These are phyloP conservation scores for Drosophila gaucha DNA, from an alignment of 2,888 invertebrate genomes.

Conservation along the genomic window DNA sequence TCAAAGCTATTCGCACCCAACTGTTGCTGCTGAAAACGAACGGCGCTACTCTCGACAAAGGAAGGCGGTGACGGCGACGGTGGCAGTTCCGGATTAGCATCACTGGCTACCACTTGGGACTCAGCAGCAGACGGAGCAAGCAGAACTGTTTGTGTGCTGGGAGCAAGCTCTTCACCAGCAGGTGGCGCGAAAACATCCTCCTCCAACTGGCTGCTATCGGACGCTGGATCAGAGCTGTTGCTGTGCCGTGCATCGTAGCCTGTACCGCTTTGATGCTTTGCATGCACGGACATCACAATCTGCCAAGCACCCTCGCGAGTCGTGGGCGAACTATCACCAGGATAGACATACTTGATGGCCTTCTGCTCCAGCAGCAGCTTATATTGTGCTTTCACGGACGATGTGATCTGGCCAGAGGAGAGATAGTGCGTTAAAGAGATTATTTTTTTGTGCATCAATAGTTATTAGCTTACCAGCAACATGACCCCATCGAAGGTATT, in stretches of 20 bases:
- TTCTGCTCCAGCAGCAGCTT: constrained; percentile 92
- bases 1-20: constrained; percentile 57
- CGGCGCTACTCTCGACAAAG: constrained; percentile 59
- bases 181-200: constrained; percentile 80
- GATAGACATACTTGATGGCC: constrained; percentile 90
- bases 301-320: constrained; percentile 83
- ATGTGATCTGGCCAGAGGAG: constrained; percentile 87
- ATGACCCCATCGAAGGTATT: constrained; percentile 87
- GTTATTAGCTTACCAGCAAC: constrained; percentile 84
- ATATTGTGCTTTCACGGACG: constrained; percentile 91
- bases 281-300: constrained; percentile 83
- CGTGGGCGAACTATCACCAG: constrained; percentile 84
- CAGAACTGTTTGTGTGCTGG: constrained; percentile 41
- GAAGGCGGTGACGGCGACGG: constrained; percentile 63
- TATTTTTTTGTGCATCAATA: neutral
- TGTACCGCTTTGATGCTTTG: constrained; percentile 44
- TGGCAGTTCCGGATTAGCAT: constrained; percentile 12
- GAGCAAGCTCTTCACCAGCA: constrained; percentile 60
- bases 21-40: constrained; percentile 73
- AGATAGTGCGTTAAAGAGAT: neutral
- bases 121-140: constrained; percentile 1
- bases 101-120: constrained; percentile 12
- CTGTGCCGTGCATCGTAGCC: constrained; percentile 63
- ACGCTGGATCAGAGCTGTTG: constrained; percentile 82
- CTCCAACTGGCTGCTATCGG: constrained; percentile 80